Evolutionary conservation across 37 sponge, comb jelly and placozoan genomes (phyloP).

Genomic region (Crambe crambe): DNA sequence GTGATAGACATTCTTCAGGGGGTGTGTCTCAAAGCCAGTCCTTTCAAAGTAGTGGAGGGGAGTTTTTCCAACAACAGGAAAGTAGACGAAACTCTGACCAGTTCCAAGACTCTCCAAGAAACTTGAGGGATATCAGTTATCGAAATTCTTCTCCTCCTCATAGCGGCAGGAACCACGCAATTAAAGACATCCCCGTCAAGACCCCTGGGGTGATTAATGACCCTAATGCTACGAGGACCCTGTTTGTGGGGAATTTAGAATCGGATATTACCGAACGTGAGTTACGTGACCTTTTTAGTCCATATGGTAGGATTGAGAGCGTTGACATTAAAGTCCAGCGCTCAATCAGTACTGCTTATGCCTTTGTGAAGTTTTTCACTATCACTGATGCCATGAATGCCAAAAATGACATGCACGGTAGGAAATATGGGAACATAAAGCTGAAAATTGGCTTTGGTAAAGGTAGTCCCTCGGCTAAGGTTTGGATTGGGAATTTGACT

Average conservation of each 20-base stretch:
- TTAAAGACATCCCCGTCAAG: background rate
- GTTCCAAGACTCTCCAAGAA: background rate
- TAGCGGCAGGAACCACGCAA: background rate
- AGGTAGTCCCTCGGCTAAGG: constrained; percentile 73
- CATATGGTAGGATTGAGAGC: constrained; percentile 83
- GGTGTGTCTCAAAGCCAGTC: background rate
- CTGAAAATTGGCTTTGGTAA: constrained; percentile 91
- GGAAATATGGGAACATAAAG: constrained; percentile 67
- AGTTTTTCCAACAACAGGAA: background rate
- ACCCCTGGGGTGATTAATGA: constrained; percentile 48
- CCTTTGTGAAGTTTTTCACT: constrained; percentile 89
- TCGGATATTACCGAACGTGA: constrained; percentile 79
- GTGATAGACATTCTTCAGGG: background rate
- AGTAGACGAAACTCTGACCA: background rate
- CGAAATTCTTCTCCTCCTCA: background rate
- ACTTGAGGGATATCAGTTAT: constrained; percentile 27
- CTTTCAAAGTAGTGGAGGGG: background rate
- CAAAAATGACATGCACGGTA: constrained; percentile 89
- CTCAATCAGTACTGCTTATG: constrained; percentile 66
- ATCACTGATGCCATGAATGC: constrained; percentile 90
- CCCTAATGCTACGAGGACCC: constrained; percentile 87
- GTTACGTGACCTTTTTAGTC: constrained; percentile 80
- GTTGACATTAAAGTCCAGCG: constrained; percentile 86
- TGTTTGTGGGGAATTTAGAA: constrained; percentile 95
- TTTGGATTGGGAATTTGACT: constrained; percentile 80